Conservation (phyloP, 53 echinoderm and acorn worm genomes). For the Hippasteria phrygiana region DNA sequence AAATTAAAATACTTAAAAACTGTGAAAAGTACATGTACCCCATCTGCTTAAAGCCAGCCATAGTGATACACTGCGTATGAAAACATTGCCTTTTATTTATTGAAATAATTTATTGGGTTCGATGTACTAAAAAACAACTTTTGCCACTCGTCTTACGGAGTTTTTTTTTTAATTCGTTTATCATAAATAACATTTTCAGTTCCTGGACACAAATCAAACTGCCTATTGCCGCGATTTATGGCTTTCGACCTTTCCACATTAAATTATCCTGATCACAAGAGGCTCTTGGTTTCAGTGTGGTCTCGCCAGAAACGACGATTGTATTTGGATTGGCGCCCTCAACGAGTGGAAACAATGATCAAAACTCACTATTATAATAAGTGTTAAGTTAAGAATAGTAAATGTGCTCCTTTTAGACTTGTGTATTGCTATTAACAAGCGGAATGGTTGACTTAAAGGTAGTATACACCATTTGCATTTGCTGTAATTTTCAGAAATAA, state of each 20-base stretch:
- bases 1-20: too few relatives aligned
- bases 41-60: too few relatives aligned
- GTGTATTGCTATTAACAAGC: too few relatives aligned
- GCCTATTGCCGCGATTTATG: slow-evolving; percentile 15
- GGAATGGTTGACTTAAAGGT: too few relatives aligned
- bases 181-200: slow-evolving; percentile 34
- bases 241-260: slow-evolving; percentile 24
- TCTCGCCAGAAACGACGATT: neutral
- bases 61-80: neutral
- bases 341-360: neutral
- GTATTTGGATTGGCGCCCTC: neutral
- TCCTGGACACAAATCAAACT: slow-evolving; percentile 12
- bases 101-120: slow-evolving; percentile 24
- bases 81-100: neutral
- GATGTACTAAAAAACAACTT: neutral
- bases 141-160: slow-evolving; percentile 17
- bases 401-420: too few relatives aligned
- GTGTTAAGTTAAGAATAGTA: too few relatives aligned
- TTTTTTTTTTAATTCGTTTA: neutral
- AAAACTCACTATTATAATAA: too few relatives aligned
- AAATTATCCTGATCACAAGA: slow-evolving; percentile 29
- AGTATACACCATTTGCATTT: too few relatives aligned
- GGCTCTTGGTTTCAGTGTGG: neutral
- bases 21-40: neutral
- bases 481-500: too few relatives aligned